Base-by-base conservation (phyloP, 2,113 vertebrate genomes). In the Oncorhynchus tshawytscha region DNA sequence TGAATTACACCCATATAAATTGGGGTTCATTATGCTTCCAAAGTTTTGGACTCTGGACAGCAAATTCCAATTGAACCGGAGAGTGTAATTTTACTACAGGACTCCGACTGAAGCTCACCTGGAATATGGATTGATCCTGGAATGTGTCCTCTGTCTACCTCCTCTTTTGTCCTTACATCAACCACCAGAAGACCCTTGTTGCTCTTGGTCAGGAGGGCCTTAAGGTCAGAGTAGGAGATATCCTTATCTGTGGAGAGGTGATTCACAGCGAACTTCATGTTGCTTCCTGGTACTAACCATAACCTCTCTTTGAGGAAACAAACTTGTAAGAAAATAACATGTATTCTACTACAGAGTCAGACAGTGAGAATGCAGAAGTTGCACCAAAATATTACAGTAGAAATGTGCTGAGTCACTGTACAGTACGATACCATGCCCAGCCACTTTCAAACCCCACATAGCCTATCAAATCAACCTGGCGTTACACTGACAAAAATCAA, bases 121-220 rank as follows among this genome's bases (percentile, higher is more conserved):
- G 94, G 94, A 39, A 95, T 93, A 76, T 94, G 78, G 29, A 94
- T 60, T 0, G 93, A 90, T 68, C 90, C 87, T 24, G 87, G 84
- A 62, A 95, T 94, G 16, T 3, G 49, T 12, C 94, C 94, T n/a
- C 67, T 80, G 3, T 86, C 85, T 31, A 94, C 88, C 73, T 95
- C 94, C 1, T 86, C 90, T 74, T 92, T 78, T 16, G 70, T 74
- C 12, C 93, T 90, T 5, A 95, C 94, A 48, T 95, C 94, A 24
- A 95, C 82, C 74, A 95, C 29, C 64, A 93, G 1, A 16, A 95
- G 83, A 39, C 81, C 80, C 0, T 82, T 68, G 7, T 22, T n/a
- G 34, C 79, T 88, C 11, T 88, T 87, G 67, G 20, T 79, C 7
- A 91, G 16, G 34, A 94, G 86, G 0, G 64, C 81, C 78, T 92